Percentiles rank a stretch among this genome's conserved stretches.
Evolutionary conservation across 2,113 vertebrate species (phyloP).

Genomic region (Ramphastos sulfuratus): DNA sequence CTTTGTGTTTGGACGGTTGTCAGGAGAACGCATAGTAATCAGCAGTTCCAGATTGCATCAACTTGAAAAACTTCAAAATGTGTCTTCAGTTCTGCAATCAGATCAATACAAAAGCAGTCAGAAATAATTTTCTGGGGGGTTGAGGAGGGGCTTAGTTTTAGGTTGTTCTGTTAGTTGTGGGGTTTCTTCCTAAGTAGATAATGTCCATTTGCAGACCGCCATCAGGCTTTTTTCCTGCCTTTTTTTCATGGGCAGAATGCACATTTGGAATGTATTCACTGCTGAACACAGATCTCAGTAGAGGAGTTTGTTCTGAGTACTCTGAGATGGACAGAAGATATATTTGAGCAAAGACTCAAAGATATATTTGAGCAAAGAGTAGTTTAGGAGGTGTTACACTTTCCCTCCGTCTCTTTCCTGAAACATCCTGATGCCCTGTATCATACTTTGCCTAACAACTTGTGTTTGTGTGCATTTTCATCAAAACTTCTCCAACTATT

Average conservation of each 20-base stretch:
- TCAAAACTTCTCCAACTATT: background rate
- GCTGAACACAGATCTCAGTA: background rate
- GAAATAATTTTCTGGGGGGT: background rate
- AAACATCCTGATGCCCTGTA: background rate
- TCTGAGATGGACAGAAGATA: background rate
- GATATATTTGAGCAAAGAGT: background rate
- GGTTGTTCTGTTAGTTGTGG: background rate
- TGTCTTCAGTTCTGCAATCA: background rate
- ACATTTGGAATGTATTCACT: background rate
- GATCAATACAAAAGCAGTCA: background rate
- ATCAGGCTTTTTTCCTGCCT: background rate
- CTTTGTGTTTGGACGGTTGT: background rate
- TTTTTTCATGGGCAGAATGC: background rate
- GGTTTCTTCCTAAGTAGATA: background rate
- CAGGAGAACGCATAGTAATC: background rate
- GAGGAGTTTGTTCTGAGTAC: background rate
- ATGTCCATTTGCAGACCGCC: background rate
- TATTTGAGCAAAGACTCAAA: background rate
- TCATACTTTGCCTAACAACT: background rate
- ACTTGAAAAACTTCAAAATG: background rate
- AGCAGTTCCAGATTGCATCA: background rate
- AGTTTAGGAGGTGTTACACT: background rate
- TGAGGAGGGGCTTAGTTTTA: background rate
- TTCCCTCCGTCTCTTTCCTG: background rate
- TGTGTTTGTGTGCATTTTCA: background rate